Base-by-base conservation (phyloP, 2,113 vertebrate genomes). In the Anarhynchus alexandrinus region DNA sequence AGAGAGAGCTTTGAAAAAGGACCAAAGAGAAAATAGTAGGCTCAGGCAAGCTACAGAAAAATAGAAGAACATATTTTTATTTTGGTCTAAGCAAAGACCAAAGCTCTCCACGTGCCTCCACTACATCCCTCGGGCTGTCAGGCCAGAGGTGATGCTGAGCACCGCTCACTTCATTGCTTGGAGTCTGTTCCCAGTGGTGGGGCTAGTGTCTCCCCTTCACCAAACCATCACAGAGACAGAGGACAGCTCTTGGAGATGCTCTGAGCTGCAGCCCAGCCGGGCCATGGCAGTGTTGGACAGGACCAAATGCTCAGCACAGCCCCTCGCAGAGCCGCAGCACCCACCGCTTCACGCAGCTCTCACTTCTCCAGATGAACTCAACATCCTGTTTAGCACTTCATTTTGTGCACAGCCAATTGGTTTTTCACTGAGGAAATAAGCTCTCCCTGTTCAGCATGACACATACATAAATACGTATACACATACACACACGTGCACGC, bases 331-430 rank as follows among this genome's bases (percentile, higher is more conserved):
- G 45, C 82, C 5, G 17, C 62, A 61, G 93, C 66, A 76, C 70
- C 73, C 82, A 57, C 16, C 18, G 13, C 89, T 47, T 88, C 81
- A 45, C 4, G 0, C 81, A 90, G 71, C 61, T 88, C 91, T 95
- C 74, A 64, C 79, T 67, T 92, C 88, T 81, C 79, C 86, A 91
- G 79, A 71, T 82, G 84, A 85, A 81, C 84, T 93, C 93, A 90
- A 25, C 92, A 94, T 96, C 91, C 94, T 95, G 94, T 67, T 87
- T 89, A 85, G 89, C 93, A 96, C 92, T 86, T 96, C 86, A 94
- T 97, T 94, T 95, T 80, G 85, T n/a, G 59, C 58, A 38, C 19
- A 86, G 88, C 64, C 91, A 66, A 72, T 84, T 72, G 87, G 49
- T 83, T 94, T 95, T 95, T 83, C 88, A 77, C 65, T 8, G 59